Evolutionary conservation across 2,797 vertebrate species (phyloP), one percentile per base, ranked within the genome.

Genomic region (Galaxias olidus): DNA sequence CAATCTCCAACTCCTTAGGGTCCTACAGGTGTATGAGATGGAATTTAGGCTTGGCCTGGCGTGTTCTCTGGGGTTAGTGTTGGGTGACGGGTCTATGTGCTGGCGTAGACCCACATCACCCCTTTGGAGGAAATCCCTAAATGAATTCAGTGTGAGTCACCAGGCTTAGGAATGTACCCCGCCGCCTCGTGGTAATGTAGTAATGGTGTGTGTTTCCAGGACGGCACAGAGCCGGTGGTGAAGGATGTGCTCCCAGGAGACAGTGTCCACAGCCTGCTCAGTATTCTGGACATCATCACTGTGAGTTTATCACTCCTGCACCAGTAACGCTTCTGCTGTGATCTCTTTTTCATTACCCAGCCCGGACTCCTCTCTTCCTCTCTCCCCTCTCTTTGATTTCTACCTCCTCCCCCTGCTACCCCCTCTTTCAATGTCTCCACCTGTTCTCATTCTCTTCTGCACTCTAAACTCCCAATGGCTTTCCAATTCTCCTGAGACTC

Each of bases 261-360:
- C 91, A 98, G 96, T 0, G 94, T 99, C 51, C 98, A 98, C 88
- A 99, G 98, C 74, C 92, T 98, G 46, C 95, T 99, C 77, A 98
- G 96, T 88, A 97, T 99, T 79, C 90, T 99, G 13, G 98, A 98
- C 43, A 91, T 94, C 77, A 98, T 98, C 85, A 99, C 96, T 0
- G 98, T 98, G 84, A 94, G 95, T 87, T 4, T 12, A 6, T 47
- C 12, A 17, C 18, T 1, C 17, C n/a, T 46, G 42, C 0, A 8
- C 47, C n/a, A 30, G 30, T 42, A 19, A 11, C n/a, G 14, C 17
- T 3, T 30, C 41, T 17, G 43, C 15, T 18, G 58, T 12, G n/a
- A 15, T 18, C 30, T 6, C 18, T 46, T 12, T 53, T 17, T 20
- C n/a, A n/a, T 13, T 45, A 42, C 9, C n/a, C n/a, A n/a, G n/a